These are phyloP conservation scores for Leptinotarsa lineolata DNA, from an alignment of 1,140 invertebrate genomes.

Conservation along the genomic window DNA sequence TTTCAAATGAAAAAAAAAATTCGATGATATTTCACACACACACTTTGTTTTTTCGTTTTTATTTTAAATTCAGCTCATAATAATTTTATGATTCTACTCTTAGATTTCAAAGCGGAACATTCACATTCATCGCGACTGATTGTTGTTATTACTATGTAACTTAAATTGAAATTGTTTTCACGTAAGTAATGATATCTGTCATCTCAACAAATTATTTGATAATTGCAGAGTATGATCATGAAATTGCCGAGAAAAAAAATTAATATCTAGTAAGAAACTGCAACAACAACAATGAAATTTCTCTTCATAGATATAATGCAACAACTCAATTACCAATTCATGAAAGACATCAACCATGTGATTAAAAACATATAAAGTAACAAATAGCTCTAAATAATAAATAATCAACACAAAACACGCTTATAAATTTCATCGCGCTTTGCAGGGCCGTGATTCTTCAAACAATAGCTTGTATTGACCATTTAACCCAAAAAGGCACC, in stretches of 20 bases:
- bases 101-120: no score
- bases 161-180: no score
- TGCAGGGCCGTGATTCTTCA: background rate
- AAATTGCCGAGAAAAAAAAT: background rate
- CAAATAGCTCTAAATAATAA: background rate
- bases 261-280: background rate
- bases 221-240: no score
- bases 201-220: no score
- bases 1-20: no score
- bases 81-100: no score
- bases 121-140: no score
- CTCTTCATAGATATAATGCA: background rate
- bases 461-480: background rate
- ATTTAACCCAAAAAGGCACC: background rate
- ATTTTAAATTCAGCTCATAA: no score
- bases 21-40: no score
- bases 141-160: no score
- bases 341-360: background rate
- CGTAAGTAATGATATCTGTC: no score
- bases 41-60: no score
- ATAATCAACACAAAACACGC: background rate
- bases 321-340: background rate
- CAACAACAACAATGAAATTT: background rate
- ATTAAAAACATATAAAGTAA: background rate
- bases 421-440: background rate